A percentile compares a stretch with the other conserved stretches of the same genome.
phyloP scores from a whole-genome alignment of 2,888 invertebrate genomes.

The Drosophila longiperda region DNA sequence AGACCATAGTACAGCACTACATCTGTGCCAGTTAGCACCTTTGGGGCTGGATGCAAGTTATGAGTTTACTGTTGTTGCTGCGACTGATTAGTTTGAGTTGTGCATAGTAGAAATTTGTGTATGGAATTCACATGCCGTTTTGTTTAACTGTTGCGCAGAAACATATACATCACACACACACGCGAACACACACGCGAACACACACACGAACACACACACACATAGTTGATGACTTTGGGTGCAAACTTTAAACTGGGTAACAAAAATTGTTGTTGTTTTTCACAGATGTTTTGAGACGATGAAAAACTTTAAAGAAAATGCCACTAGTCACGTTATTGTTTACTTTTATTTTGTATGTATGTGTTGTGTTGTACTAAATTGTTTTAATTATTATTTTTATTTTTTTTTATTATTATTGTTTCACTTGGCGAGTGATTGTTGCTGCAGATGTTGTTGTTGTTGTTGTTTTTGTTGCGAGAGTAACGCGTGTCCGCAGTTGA shows the following conservation, averaged over 20 bases:
- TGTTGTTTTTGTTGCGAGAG: conserved; percentile 46
- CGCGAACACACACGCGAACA: background rate
- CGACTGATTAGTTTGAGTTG: conserved; percentile 58
- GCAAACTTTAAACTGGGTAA: conserved; percentile 20
- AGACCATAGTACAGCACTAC: background rate
- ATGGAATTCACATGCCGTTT: conserved; percentile 38
- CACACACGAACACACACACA: conserved; percentile 1
- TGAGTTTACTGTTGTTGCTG: conserved; percentile 22
- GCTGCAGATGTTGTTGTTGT: conserved; percentile 1
- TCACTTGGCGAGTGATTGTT: conserved; percentile 36
- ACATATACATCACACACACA: conserved; percentile 20
- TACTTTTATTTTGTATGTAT: conserved; percentile 23
- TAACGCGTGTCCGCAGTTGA: conserved; percentile 52
- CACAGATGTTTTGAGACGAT: conserved; percentile 23
- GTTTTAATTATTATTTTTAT: conserved; percentile 8
- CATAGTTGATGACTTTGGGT: conserved; percentile 7
- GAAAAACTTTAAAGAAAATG: conserved; percentile 38
- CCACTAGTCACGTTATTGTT: conserved; percentile 35
- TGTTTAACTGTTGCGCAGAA: conserved; percentile 64
- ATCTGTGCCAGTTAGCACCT: conserved; percentile 30
- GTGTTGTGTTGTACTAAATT: conserved; percentile 29
- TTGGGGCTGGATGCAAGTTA: conserved; percentile 46
- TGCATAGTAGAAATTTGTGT: conserved; percentile 46
- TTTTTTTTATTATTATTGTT: conserved; percentile 42
- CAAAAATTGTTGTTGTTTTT: background rate